Evolutionary conservation across 2,888 invertebrate species (phyloP), one percentile per base, ranked within the genome.

Genomic region (Lasioglossum leucozonium): DNA sequence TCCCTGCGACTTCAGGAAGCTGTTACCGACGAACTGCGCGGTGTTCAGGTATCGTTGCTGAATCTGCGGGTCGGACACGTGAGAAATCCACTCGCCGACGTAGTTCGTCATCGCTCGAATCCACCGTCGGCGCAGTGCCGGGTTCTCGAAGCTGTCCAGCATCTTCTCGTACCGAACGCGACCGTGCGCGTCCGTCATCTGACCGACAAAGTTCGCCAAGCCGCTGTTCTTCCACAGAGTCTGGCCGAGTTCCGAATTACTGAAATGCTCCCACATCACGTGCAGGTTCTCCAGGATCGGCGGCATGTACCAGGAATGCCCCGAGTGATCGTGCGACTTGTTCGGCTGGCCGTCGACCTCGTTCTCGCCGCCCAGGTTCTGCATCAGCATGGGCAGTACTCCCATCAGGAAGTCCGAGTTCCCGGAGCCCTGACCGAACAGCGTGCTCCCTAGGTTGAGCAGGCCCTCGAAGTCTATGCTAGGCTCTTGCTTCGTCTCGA

Each of bases 61-160:
- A 11, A 97, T 97, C 84, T 96, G 96, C 1, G 98, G 98, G 92
- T 98, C 97, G 0, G 98, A 96, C 34, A 98, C 93, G 89, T 97
- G 97, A 34, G 97, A 96, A 47, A 97, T 96, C 96, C 97, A 96
- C 80, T 97, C 97, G 0, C 97, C 97, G 86, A 98, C 95, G 92
- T 97, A 97, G 86, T 96, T 96, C 1, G 98, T 97, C 13, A 97
- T 96, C 8, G 97, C 96, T 91, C 97, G 97, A 88, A 98, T 97
- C 98, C 98, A 98, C 88, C 97, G 96, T 74, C 97, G 96, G 87
- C 98, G 96, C 92, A 98, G 97, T 72, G 97, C 96, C 81, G 97
- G 97, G 93, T 98, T 98, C 93, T 98, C 98, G 89, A 98, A 96
- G 89, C 97, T 97, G 91, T 97, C 97, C 89, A 98, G 96, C 92